Evolutionary conservation across 1,140 invertebrate genomes (phyloP), one percentile per base, ranked within the genome.

Genomic region (Sinella curviseta): DNA sequence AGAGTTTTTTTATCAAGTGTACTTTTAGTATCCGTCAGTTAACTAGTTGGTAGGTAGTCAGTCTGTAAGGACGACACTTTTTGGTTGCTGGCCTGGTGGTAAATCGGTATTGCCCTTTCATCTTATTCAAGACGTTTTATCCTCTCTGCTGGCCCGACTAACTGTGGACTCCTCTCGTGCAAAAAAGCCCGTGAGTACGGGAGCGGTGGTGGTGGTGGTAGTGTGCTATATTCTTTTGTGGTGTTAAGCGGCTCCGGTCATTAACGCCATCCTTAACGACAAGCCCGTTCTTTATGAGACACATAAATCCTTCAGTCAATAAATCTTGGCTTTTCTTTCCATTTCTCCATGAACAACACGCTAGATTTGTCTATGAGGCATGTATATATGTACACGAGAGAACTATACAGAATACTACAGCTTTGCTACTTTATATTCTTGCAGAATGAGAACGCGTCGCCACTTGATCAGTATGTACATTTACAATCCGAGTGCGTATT

Each of bases 191-290:
- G n/a, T n/a, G n/a, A n/a, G n/a, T n/a, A n/a, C n/a, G n/a, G n/a
- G n/a, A n/a, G n/a, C n/a, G n/a, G n/a, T n/a, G n/a, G n/a, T n/a
- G n/a, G n/a, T n/a, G n/a, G n/a, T n/a, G n/a, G n/a, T n/a, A n/a
- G n/a, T n/a, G 14, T 24, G 24, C 55, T 60, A 26, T 60, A 60
- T 24, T n/a, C n/a, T 79, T 54, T n/a, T n/a, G n/a, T 77, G 73
- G 79, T 80, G 79, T 78, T 81, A 79, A 81, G 80, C 80, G 80
- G 75, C 77, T 79, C 77, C 55, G 77, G 80, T 81, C 80, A 81
- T 81, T 81, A 81, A 81, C 80, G 80, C 80, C 80, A 81, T 78
- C 77, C 80, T 79, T 81, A 81, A 81, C 77, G 80, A 81, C 80
- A 81, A 77, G 77, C 70, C 60, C 65, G 48, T 81, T 76, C 74